Conservation (phyloP, 2,888 invertebrate genomes). For the Lymantria dispar region DNA sequence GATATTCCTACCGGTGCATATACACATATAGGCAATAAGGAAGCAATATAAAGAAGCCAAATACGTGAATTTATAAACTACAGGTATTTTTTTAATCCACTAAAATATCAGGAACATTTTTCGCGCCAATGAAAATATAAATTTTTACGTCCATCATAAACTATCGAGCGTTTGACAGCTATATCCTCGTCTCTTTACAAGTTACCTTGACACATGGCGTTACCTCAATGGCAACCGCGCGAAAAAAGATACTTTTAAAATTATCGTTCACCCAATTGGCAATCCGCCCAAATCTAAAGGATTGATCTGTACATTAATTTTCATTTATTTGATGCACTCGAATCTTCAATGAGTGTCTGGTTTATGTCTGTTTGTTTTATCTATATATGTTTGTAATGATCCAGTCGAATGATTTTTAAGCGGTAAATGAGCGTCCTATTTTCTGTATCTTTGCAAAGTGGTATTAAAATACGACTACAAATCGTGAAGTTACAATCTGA, state of each 20-base stretch:
- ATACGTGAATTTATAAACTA: too few species aligned
- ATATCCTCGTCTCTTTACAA: neutral
- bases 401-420: too few species aligned
- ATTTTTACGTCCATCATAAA: slow-evolving; percentile 1
- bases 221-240: slow-evolving; percentile 11
- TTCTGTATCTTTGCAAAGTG: too few species aligned
- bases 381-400: slow-evolving; percentile 4
- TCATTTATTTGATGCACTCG: slow-evolving; percentile 44
- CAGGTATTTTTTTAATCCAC: too few species aligned
- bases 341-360: slow-evolving; percentile 27
- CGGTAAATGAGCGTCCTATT: too few species aligned
- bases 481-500: too few species aligned
- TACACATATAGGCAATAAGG: too few species aligned
- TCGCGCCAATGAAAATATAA: neutral
- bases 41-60: too few species aligned
- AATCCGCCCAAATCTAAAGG: slow-evolving; percentile 48
- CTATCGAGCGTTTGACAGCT: neutral
- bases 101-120: neutral
- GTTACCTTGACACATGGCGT: slow-evolving; percentile 7
- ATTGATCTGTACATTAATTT: slow-evolving; percentile 59
- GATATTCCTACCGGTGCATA: too few species aligned
- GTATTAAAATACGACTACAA: too few species aligned
- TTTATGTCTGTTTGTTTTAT: slow-evolving; percentile 22
- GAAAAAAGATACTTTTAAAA: slow-evolving; percentile 19
- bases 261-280: slow-evolving; percentile 50